Base-by-base conservation (phyloP, 2,888 invertebrate genomes). In the Dichetophora obliterata region DNA sequence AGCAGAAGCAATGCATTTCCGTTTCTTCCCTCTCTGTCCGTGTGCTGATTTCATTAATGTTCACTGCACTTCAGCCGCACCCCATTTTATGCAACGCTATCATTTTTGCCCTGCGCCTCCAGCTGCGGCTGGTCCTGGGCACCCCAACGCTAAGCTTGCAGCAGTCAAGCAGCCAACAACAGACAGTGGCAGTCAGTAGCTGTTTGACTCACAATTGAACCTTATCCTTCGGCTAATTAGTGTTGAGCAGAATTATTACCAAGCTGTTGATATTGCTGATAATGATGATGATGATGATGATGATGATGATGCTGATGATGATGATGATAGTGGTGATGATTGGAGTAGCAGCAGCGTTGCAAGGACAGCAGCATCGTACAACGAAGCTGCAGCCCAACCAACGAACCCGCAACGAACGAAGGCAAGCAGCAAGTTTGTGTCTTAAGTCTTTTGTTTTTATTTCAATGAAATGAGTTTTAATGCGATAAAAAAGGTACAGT, bases 211-310 rank as follows among this genome's bases (percentile, higher is more conserved):
- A 63, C 31, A n/a, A 57, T 63, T 74, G 75, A 54, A 74, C 71
- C 76, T 71, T 68, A 77, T 77, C 78, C 80, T 77, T 77, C 72
- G 74, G 77, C 77, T 80, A 80, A 80, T 80, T 80, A 80, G 77
- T 78, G 78, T 63, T 77, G 70, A 78, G 76, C 75, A 75, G 73
- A 71, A 77, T 75, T 77, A 76, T 75, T 77, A 75, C 31, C 34
- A 54, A 69, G 65, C 37, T 66, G 77, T 22, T 72, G 34, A 65
- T 75, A 76, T 22, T 77, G 75, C 52, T 76, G 69, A 72, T 71
- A 74, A 57, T 66, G 72, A 70, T 81, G 27, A 66, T 78, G 76
- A 78, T 75, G 77, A 78, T 77, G 79, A 76, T n/a, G 43, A 34
- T 59, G 76, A 65, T 75, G 77, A 70, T 72, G 74, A 63, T 37